Evolutionary conservation across 2,888 invertebrate genomes (phyloP).

Genomic region (Ecdyonurus torrentis): DNA sequence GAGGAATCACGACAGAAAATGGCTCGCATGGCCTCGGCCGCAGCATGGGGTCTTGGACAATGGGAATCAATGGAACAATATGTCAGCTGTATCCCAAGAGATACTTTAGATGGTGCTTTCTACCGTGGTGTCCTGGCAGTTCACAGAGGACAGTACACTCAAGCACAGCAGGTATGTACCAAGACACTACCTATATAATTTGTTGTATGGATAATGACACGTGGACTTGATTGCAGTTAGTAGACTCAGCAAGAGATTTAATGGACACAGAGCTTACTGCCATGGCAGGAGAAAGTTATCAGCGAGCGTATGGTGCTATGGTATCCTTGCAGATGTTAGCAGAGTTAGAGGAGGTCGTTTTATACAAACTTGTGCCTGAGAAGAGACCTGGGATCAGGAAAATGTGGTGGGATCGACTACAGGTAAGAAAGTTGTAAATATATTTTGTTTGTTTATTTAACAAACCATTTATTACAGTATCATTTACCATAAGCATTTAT

Average conservation of each 20-base stretch:
- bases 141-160: conserved; percentile 51
- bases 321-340: conserved; percentile 94
- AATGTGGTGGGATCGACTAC: conserved; percentile 91
- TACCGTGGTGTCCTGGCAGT: conserved; percentile 86
- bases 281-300: conserved; percentile 91
- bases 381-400: conserved; percentile 58
- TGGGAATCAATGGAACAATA: conserved; percentile 92
- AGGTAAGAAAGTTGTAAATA: conserved; percentile 25
- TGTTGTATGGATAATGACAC: no score
- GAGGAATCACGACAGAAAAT: conserved; percentile 46
- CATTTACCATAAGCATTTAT: background rate
- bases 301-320: conserved; percentile 87
- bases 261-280: conserved; percentile 93
- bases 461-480: background rate
- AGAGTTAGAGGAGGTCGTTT: conserved; percentile 94
- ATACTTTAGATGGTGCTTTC: conserved; percentile 90
- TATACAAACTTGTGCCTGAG: conserved; percentile 85
- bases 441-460: background rate
- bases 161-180: conserved; percentile 21
- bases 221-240: conserved; percentile 38
- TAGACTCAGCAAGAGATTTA: conserved; percentile 84
- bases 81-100: conserved; percentile 74
- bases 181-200: conserved; percentile 9
- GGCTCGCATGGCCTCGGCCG: conserved; percentile 81
- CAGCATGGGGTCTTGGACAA: conserved; percentile 90